Percentiles rank a stretch among this genome's conserved stretches.
Conservation (phyloP, 2,113 vertebrate genomes). For the Chloebia gouldiae region DNA sequence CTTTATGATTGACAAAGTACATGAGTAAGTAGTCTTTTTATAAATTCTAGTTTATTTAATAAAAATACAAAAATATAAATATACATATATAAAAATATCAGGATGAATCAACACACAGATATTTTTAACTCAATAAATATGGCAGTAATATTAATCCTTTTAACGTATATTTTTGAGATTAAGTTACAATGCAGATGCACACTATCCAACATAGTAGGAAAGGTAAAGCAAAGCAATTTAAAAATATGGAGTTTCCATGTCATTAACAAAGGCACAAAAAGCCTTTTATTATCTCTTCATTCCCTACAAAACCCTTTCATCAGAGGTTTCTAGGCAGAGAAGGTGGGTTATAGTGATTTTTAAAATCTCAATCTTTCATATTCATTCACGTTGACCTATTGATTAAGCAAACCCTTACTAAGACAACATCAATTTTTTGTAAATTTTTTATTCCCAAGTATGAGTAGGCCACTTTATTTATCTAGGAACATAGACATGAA, state of each 20-base stretch:
- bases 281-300: slow-evolving; percentile 69
- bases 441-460: slow-evolving; percentile 16
- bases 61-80: slow-evolving; percentile 87
- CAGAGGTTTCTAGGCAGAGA: slow-evolving; percentile 62
- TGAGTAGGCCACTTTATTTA: slow-evolving; percentile 61
- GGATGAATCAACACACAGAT: slow-evolving; percentile 74
- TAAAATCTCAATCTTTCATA: slow-evolving; percentile 32
- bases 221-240: slow-evolving; percentile 62
- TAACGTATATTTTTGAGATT: slow-evolving; percentile 53
- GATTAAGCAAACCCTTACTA: slow-evolving; percentile 75
- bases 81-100: slow-evolving; percentile 83
- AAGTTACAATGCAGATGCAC: slow-evolving; percentile 60
- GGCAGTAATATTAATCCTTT: slow-evolving; percentile 67
- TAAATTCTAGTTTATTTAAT: slow-evolving; percentile 81
- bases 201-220: slow-evolving; percentile 61
- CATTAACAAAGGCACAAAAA: slow-evolving; percentile 76
- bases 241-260: slow-evolving; percentile 47
- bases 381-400: slow-evolving; percentile 68
- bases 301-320: slow-evolving; percentile 50
- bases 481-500: slow-evolving; percentile 53
- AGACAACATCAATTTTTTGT: slow-evolving; percentile 72
- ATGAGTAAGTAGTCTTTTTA: slow-evolving; percentile 58
- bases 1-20: background rate
- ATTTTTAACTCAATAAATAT: slow-evolving; percentile 79
- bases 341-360: slow-evolving; percentile 4